Evolutionary conservation across 2,888 invertebrate species (phyloP), one percentile per base, ranked within the genome.

Genomic region (Tipula helvola): DNA sequence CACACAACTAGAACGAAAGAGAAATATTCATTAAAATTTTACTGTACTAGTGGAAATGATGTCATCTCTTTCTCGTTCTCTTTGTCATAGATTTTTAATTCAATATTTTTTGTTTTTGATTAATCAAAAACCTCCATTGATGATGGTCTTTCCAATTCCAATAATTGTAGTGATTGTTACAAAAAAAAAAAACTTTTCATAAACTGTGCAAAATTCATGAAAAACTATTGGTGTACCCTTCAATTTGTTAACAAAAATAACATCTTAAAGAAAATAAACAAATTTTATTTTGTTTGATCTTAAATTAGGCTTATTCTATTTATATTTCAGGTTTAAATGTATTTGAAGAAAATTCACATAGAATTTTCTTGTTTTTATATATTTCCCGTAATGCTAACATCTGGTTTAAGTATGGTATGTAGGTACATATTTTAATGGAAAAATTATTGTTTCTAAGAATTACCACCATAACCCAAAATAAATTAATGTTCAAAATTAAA

Each of bases 51-150:
- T 71, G 71, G 71, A 71, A 84, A 84, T 84, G 84, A 84, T 84
- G 84, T 84, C 84, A 84, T 84, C 84, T 84, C 84, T 84, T 84
- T 84, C 84, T 84, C 84, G 39, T 84, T 84, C 84, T 84, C 84
- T 84, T 84, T 84, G 84, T 84, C 84, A 84, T 84, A 84, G 16
- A 7, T 39, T 84, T 84, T 84, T 84, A 71, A 71, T 84, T 36
- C 84, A 39, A 84, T 83, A 83, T 36, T 28, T 39, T 84, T 84
- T 84, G 36, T 84, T 36, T 39, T 84, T 84, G 84, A 39, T 36
- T 71, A 71, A 71, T 71, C 7, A 84, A 84, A 36, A 84, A 84
- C 36, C 84, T 39, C 36, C 36, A 39, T 39, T 84, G 41, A 84
- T 84, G 84, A 39, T 36, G 36, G 84, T 71, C 71, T 71, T 71